Percentiles rank a stretch among this genome's conserved stretches.
Evolutionary conservation across 2,113 vertebrate species (phyloP).

Genomic region (Notothenia rossii): DNA sequence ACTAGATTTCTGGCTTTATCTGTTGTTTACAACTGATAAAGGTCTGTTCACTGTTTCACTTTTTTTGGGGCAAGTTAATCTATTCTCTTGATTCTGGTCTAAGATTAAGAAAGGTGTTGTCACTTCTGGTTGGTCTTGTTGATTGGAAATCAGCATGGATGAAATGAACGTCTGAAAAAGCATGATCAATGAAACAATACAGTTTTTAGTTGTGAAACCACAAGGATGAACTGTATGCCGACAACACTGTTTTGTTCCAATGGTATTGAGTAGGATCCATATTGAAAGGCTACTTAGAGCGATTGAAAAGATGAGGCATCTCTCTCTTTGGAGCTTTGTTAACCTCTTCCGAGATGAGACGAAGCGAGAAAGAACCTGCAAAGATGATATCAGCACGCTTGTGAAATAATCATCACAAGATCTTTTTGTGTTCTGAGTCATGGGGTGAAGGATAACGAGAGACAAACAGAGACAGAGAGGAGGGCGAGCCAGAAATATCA

Average conservation of each 20-base stretch:
- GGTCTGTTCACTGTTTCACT: too few relatives aligned
- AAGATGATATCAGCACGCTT: constrained; percentile 74
- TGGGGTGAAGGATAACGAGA: constrained; percentile 71
- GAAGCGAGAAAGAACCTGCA: constrained; percentile 59
- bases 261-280: not conserved
- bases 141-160: too few relatives aligned
- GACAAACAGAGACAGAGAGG: constrained; percentile 57
- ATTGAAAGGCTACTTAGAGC: constrained; percentile 24
- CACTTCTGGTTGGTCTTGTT: too few relatives aligned
- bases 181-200: not conserved
- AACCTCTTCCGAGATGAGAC: constrained; percentile 70
- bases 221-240: constrained; percentile 3
- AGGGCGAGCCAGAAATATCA: constrained; percentile 30
- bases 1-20: too few relatives aligned
- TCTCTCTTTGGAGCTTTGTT: constrained; percentile 65
- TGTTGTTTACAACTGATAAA: too few relatives aligned
- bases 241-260: constrained; percentile 6
- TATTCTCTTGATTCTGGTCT: too few relatives aligned
- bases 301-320: constrained; percentile 24
- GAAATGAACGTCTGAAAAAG: too few relatives aligned
- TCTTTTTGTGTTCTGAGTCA: constrained; percentile 62
- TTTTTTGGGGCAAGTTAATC: too few relatives aligned
- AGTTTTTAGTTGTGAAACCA: not conserved
- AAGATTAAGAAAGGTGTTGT: too few relatives aligned
- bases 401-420: constrained; percentile 83